Evolutionary conservation across 2,113 vertebrate genomes (phyloP).

Genomic region (Proterorhinus semilunaris): DNA sequence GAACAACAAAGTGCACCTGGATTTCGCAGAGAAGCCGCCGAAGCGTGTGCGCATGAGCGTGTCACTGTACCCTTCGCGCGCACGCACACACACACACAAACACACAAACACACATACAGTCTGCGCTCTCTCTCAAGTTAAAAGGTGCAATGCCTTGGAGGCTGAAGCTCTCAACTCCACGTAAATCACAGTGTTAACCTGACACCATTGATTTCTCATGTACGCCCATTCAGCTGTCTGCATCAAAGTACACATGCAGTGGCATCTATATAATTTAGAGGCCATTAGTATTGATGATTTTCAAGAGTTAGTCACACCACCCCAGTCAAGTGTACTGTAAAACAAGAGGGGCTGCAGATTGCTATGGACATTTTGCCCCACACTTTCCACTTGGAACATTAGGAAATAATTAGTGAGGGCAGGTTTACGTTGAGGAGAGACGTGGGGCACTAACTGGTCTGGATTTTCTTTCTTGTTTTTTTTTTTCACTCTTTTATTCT

Average conservation of each 20-base stretch:
- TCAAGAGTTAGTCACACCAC: slow-evolving; percentile 41
- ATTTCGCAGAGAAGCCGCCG: slow-evolving; percentile 44
- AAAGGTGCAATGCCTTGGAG: slow-evolving; percentile 70
- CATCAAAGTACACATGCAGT: slow-evolving; percentile 36
- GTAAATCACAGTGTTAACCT: slow-evolving; percentile 70
- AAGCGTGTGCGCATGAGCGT: slow-evolving; percentile 12
- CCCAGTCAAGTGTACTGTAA: slow-evolving; percentile 6
- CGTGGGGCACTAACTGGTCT: slow-evolving; percentile 62
- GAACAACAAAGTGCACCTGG: slow-evolving; percentile 73
- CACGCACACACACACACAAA: too few species aligned
- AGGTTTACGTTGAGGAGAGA: slow-evolving; percentile 45
- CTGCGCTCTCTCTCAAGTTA: slow-evolving; percentile 29
- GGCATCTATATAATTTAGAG: slow-evolving; percentile 35
- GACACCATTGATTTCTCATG: slow-evolving; percentile 64
- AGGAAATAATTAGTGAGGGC: slow-evolving; percentile 11
- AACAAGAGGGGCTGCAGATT: slow-evolving; percentile 33
- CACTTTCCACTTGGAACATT: slow-evolving; percentile 24
- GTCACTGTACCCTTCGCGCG: background rate
- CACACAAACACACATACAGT: slow-evolving; percentile 3
- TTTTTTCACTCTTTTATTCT: slow-evolving; percentile 50
- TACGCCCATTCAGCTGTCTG: slow-evolving; percentile 45
- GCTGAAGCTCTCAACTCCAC: slow-evolving; percentile 58
- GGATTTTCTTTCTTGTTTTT: slow-evolving; percentile 59
- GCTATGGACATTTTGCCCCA: slow-evolving; percentile 37
- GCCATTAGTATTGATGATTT: slow-evolving; percentile 46